Evolutionary conservation across 2,113 vertebrate genomes (phyloP).

Genomic region (Nycticryphes semicollaris): DNA sequence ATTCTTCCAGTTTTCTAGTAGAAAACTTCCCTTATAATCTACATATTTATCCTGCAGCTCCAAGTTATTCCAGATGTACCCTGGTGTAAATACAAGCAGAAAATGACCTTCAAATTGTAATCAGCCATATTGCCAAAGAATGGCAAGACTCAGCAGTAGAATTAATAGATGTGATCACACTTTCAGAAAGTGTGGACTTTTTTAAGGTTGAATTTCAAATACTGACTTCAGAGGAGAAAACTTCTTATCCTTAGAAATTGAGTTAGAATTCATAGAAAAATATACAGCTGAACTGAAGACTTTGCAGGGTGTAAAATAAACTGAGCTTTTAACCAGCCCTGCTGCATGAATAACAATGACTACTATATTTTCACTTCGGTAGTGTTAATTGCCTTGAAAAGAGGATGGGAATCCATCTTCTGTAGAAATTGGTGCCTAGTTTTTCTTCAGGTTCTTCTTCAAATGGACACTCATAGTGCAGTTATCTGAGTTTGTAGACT

Average conservation of each 20-base stretch:
- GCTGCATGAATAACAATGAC: not conserved
- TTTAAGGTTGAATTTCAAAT: not conserved
- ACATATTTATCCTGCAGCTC: not conserved
- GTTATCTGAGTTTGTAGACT: not conserved
- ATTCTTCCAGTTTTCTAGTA: not conserved
- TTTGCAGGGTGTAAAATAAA: not conserved
- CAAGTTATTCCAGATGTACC: not conserved
- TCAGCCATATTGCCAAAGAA: not conserved
- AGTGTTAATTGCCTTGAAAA: not conserved
- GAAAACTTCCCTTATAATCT: not conserved
- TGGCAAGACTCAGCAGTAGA: not conserved
- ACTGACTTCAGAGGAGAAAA: not conserved
- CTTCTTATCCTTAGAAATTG: not conserved
- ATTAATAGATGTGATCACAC: slow-evolving; percentile 4
- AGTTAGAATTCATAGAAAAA: not conserved
- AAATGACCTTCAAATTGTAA: not conserved
- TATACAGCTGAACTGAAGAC: not conserved
- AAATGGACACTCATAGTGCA: not conserved
- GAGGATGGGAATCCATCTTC: not conserved
- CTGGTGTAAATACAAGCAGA: not conserved
- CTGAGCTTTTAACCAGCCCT: not conserved
- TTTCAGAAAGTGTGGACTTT: not conserved
- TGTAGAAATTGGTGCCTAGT: not conserved
- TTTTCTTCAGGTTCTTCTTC: not conserved
- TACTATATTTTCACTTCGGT: not conserved